Conservation (phyloP, 2,797 vertebrate genomes). For the Pampus argenteus region DNA sequence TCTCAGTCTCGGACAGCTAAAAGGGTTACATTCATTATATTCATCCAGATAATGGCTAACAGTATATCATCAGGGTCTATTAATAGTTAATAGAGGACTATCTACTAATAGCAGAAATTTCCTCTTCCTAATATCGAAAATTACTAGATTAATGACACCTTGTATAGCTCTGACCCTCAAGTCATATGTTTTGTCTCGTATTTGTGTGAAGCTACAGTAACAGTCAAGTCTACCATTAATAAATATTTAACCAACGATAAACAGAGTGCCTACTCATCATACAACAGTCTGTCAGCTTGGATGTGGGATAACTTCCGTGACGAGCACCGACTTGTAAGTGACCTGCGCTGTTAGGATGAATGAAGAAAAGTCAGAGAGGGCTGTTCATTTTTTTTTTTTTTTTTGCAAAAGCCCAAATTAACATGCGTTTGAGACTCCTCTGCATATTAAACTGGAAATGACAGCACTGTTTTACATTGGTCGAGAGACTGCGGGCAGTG, state of each 20-base stretch:
- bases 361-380: conserved; percentile 37
- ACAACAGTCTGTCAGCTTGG: conserved; percentile 36
- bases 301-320: conserved; percentile 23
- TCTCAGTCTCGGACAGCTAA: conserved; percentile 56
- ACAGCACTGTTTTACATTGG: conserved; percentile 50
- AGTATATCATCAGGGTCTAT: conserved; percentile 74
- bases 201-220: conserved; percentile 76
- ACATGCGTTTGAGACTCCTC: conserved; percentile 56
- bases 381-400: conserved; percentile 38
- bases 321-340: conserved; percentile 28
- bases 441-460: conserved; percentile 63
- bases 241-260: conserved; percentile 63
- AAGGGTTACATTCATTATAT: conserved; percentile 77
- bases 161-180: conserved; percentile 38
- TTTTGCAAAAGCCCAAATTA: conserved; percentile 35
- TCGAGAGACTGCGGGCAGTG: conserved; percentile 48
- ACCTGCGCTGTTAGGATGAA: conserved; percentile 41
- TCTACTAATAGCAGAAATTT: conserved; percentile 77
- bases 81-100: conserved; percentile 79
- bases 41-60: conserved; percentile 70
- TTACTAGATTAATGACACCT: conserved; percentile 60
- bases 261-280: conserved; percentile 54
- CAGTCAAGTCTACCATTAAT: conserved; percentile 78
- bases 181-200: conserved; percentile 50
- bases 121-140: conserved; percentile 72